Evolutionary conservation across 2,888 invertebrate genomes (phyloP).

Genomic region (Panorpa germanica): DNA sequence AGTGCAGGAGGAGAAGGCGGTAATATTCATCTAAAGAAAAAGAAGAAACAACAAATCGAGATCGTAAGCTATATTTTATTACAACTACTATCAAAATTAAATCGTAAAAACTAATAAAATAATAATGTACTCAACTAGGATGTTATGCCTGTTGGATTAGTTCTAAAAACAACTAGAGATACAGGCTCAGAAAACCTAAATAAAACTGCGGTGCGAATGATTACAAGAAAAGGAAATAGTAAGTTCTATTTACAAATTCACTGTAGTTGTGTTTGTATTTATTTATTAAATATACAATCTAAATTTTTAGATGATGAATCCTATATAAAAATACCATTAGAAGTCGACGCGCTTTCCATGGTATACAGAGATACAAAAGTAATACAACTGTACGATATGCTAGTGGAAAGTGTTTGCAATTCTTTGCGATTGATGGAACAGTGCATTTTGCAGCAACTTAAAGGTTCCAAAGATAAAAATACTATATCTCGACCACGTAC

Average conservation of each 20-base stretch:
- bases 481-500: conserved; percentile 21
- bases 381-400: conserved; percentile 45
- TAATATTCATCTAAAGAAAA: conserved; percentile 16
- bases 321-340: conserved; percentile 37
- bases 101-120: background rate
- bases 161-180: conserved; percentile 40
- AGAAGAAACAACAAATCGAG: conserved; percentile 15
- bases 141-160: conserved; percentile 36
- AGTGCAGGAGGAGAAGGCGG: conserved; percentile 15
- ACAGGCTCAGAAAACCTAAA: conserved; percentile 30
- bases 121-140: conserved; percentile 25
- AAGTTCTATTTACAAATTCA: conserved; percentile 17
- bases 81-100: conserved; percentile 1
- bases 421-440: conserved; percentile 45
- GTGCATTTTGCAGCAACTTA: conserved; percentile 35
- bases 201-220: conserved; percentile 33
- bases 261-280: conserved; percentile 8
- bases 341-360: conserved; percentile 52
- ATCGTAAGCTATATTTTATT: conserved; percentile 1
- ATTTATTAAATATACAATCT: conserved; percentile 21
- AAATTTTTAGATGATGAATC: background rate
- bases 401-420: conserved; percentile 56
- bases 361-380: conserved; percentile 43
- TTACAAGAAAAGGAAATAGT: conserved; percentile 46
- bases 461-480: conserved; percentile 12